These are phyloP conservation scores for Drosophila quadrilineata DNA, from an alignment of 1,140 invertebrate genomes.

Conservation along the genomic window DNA sequence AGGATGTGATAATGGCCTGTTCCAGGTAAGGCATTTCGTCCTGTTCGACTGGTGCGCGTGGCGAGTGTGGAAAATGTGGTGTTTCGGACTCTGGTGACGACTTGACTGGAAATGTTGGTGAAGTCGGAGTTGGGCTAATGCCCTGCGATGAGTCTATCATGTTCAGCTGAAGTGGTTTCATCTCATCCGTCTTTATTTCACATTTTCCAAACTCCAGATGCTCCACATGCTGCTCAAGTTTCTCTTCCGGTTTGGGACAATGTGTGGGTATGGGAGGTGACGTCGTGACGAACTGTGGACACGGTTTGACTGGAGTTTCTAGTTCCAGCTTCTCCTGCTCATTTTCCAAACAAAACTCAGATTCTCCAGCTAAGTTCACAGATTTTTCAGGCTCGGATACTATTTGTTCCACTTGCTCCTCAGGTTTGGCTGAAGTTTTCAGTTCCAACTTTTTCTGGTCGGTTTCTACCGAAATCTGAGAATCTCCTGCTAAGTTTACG, in stretches of 20 bases:
- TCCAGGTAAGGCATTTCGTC: conserved; percentile 54
- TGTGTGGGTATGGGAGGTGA: conserved; percentile 66
- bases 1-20: conserved; percentile 33
- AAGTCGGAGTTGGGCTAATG: conserved; percentile 26
- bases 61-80: conserved; percentile 62
- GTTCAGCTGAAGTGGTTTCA: conserved; percentile 17
- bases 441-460: no score
- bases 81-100: conserved; percentile 19
- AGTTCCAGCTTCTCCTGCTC: no score
- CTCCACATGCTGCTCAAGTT: neutral
- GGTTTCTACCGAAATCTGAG: no score
- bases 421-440: no score
- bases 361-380: no score
- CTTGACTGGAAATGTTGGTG: conserved; percentile 63
- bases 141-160: neutral
- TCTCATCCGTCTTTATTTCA: neutral
- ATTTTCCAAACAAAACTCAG: no score
- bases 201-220: no score
- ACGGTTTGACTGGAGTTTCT: neutral
- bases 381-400: no score
- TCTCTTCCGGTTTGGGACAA: conserved; percentile 11
- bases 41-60: conserved; percentile 37
- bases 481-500: no score
- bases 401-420: no score
- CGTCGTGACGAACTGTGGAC: neutral